A percentile compares a stretch with the other conserved stretches of the same genome.
These are phyloP conservation scores for Copidosoma aretas DNA, from an alignment of 2,888 invertebrate genomes.

Conservation along the genomic window DNA sequence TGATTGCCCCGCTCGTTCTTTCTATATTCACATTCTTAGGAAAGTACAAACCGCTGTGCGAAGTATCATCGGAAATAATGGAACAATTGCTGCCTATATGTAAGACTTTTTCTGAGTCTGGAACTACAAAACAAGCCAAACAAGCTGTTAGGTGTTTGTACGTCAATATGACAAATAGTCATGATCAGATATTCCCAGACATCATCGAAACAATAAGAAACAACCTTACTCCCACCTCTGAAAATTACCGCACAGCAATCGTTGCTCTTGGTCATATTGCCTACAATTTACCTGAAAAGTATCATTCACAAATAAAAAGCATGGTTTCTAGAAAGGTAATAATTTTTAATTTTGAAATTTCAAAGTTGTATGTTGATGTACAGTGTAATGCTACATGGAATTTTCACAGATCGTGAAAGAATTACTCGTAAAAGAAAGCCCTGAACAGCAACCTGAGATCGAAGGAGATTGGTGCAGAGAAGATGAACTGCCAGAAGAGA, in stretches of 20 bases:
- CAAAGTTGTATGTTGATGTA: not conserved
- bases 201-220: constrained; percentile 81
- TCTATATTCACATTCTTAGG: constrained; percentile 87
- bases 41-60: constrained; percentile 83
- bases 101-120: constrained; percentile 85
- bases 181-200: constrained; percentile 80
- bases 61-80: constrained; percentile 78
- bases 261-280: constrained; percentile 95
- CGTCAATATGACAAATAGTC: constrained; percentile 76
- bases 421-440: constrained; percentile 82
- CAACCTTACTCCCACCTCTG: constrained; percentile 76
- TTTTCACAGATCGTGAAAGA: constrained; percentile 85
- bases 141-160: constrained; percentile 93
- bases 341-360: constrained; percentile 3
- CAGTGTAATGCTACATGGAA: too few species aligned
- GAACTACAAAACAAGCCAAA: constrained; percentile 94
- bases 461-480: constrained; percentile 81
- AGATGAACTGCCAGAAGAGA: constrained; percentile 87
- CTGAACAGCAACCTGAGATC: constrained; percentile 66
- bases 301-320: constrained; percentile 89
- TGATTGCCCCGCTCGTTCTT: constrained; percentile 80
- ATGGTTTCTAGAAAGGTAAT: constrained; percentile 87
- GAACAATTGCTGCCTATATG: constrained; percentile 84
- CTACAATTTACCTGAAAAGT: constrained; percentile 87
- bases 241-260: constrained; percentile 90